phyloP scores from a whole-genome alignment of 1,140 invertebrate species.

The Leptinotarsa lineolata region DNA sequence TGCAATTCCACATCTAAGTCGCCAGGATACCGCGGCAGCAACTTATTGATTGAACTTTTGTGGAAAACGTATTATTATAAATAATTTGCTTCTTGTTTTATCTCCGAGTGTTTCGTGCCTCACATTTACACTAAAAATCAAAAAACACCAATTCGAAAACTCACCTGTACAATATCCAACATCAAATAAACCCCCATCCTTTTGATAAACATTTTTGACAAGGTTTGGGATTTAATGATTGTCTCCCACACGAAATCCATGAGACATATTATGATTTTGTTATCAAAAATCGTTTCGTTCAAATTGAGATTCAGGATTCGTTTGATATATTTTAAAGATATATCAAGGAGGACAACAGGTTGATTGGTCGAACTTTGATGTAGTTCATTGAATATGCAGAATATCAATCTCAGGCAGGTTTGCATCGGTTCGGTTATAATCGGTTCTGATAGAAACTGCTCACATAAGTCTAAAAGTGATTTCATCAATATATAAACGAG shows the following conservation, averaged over 20 bases:
- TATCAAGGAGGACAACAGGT: not conserved
- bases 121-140: too few species aligned
- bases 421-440: not conserved
- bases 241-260: conserved; percentile 37
- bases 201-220: conserved; percentile 26
- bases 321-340: conserved; percentile 31
- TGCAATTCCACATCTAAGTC: too few species aligned
- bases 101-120: too few species aligned
- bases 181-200: conserved; percentile 32
- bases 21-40: too few species aligned
- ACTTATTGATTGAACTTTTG: too few species aligned
- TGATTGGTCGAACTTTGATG: not conserved
- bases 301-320: conserved; percentile 24
- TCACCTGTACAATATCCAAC: conserved; percentile 34
- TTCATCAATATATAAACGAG: too few species aligned
- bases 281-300: conserved; percentile 17
- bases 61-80: too few species aligned
- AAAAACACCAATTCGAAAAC: not conserved
- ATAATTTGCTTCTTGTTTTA: too few species aligned
- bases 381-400: not conserved
- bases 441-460: not conserved
- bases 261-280: conserved; percentile 26
- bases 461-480: conserved; percentile 6
- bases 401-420: not conserved
- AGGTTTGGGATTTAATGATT: conserved; percentile 13